Base-by-base conservation (phyloP, 1,140 invertebrate species). In the Platyscapa corneri region DNA sequence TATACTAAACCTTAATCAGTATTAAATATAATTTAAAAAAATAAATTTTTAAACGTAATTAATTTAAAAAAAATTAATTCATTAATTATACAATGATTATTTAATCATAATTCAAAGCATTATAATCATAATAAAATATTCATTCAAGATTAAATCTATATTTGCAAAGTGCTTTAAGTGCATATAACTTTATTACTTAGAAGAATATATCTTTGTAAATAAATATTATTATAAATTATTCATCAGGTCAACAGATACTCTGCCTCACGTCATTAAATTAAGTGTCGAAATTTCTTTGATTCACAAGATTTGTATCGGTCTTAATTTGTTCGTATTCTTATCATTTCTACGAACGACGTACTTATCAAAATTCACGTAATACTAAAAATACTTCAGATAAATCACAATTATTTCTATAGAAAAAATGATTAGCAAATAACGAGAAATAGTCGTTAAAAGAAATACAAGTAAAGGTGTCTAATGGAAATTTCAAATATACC, bases 401-500 rank as follows among this genome's bases (percentile, higher is more conserved):
- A 74, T 65, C 14, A 7, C 16, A 65, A 27, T 32, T 32, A 74
- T n/a, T 46, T 82, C 0, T 32, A 16, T 64, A 46, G 16, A 27
- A 72, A 80, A 83, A 86, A 39, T 77, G 34, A 12, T 77, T 14
- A 42, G 67, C 42, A 42, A 67, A 82, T n/a, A 53, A 34, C 49
- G n/a, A 82, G 20, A 53, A 46, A 82, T 77, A 53, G 49, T 77
- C n/a, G 32, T 53, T 46, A 5, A 82, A 77, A 39, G 20, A 64
- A 14, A 23, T 37, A 56, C 37, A 65, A 12, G 32, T n/a, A 56
- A 1, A 75, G 32, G n/a, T 74, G 6, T 27, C 64, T 18, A 12
- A 87, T 87, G 86, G 72, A 84, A 53, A 42, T 72, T 49, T 70
- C 74, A 65, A 85, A 30, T 30, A 53, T 86, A 56, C 23, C 82